These are phyloP conservation scores for Acrocera orbiculus DNA, from an alignment of 2,888 invertebrate species.

Conservation along the genomic window DNA sequence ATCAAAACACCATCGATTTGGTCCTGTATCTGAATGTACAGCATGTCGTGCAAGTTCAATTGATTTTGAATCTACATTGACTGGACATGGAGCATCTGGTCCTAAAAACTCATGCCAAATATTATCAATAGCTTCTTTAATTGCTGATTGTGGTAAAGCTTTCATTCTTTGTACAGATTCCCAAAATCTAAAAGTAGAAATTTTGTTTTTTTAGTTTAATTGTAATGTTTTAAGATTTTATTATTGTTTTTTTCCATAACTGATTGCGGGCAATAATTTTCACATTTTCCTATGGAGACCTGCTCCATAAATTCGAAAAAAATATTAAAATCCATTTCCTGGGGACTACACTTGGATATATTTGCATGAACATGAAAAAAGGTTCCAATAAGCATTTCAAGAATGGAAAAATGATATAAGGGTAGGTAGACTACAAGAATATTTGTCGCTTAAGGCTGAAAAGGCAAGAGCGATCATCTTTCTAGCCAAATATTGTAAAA, in stretches of 20 bases:
- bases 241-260: no score
- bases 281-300: no score
- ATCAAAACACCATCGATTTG: conserved; percentile 91
- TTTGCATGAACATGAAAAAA: no score
- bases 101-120: conserved; percentile 90
- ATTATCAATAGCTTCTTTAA: conserved; percentile 61
- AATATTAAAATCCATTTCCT: no score
- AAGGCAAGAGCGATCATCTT: neutral
- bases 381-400: no score
- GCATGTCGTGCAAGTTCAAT: conserved; percentile 69
- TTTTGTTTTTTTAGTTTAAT: no score
- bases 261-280: no score
- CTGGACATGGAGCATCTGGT: conserved; percentile 85
- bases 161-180: conserved; percentile 87
- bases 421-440: neutral
- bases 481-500: no score
- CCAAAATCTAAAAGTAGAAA: conserved; percentile 57
- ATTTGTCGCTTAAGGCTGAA: neutral
- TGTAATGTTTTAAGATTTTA: no score
- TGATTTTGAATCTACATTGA: conserved; percentile 91
- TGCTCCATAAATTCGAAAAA: no score
- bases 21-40: conserved; percentile 41
- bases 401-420: neutral
- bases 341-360: no score
- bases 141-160: conserved; percentile 68